Base-by-base conservation (phyloP, 2,797 vertebrate genomes). In the Lacerta bilineata region DNA sequence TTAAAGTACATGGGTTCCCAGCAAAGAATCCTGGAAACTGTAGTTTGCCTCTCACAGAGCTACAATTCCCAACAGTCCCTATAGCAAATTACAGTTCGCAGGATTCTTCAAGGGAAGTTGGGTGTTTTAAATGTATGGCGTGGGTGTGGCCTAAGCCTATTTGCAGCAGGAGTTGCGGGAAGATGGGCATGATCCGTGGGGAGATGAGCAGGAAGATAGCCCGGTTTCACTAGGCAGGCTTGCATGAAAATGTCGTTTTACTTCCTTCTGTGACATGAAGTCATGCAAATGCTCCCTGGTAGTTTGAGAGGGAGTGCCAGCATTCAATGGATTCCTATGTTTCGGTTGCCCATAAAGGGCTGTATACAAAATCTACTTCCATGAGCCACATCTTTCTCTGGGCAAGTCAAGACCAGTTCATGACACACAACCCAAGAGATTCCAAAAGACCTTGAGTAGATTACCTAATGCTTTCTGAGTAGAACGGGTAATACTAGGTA, bases 381-480 rank as follows among this genome's bases (percentile, higher is more conserved):
- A 43, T 64, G 39, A 89, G 23, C 64, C 25, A 71, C 0, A 66
- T 71, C 61, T 90, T 89, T 94, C 61, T 86, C n/a, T 71, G 5
- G 55, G 90, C 95, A 27, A 92, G 95, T 94, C 83, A 50, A 2
- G 72, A 89, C 94, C 90, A 90, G 95, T 55, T 90, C 74, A 39
- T 1, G 64, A 80, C 68, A 33, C 88, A 87, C 87, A 1, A 94
- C 88, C 90, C 90, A 83, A 86, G 86, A 89, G 84, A 90, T 94
- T 93, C 82, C 91, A 39, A 94, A 76, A 92, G 91, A 89, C 92
- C 93, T 29, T 64, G 82, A 89, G 94, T 88, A 78, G 92, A 96
- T 96, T 96, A 95, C 94, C 93, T 96, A 96, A 96, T 95, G 92
- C 91, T 92, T 95, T 93, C 91, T 64, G 69, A 81, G 90, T 85